Base-by-base conservation (phyloP, 53 echinoderm and acorn worm species). In the Holothuria leucospilota region DNA sequence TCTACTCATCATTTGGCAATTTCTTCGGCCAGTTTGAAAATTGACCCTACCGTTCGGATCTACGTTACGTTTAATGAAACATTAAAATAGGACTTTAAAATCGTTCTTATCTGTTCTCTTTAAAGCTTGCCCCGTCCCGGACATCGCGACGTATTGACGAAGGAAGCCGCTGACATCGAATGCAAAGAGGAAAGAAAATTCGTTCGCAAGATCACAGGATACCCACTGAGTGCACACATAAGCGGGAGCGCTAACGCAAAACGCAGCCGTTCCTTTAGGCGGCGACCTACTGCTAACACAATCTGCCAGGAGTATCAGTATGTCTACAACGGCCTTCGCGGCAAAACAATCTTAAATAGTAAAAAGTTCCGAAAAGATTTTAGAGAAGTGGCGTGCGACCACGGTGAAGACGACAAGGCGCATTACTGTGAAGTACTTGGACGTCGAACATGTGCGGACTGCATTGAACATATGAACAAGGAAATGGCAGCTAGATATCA, bases 391-490 rank as follows among this genome's bases (percentile, higher is more conserved):
- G 77, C 59, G 1, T 87, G 81, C 72, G 88, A 90, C 61, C 92
- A 71, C 40, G 79, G 78, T 53, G 13, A 41, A 73, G 74, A 83
- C 23, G 30, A 86, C 12, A 85, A 90, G 62, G 85, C 90, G n/a
- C 96, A 96, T 62, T 96, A 92, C 72, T 96, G 96, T 72, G 96
- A 96, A 82, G 91, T 96, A 38, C 84, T 96, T 7, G 96, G 96
- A 13, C 92, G 90, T 68, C 77, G 86, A 49, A 88, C 92, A 20
- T 96, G 96, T 62, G 90, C 94, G 14, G 91, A 73, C 52, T 96
- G 96, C 21, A 86, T 94, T 18, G 94, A 94, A 69, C 77, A 94
- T 29, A 92, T 88, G 12, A 96, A 96, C 56, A 90, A 87, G 20
- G 86, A 88, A 62, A 94, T 92, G 91, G 96, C 94, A 20, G 90